Percentiles rank a stretch among this genome's conserved stretches.
Conservation (phyloP, 2,797 vertebrate species). For the Sphenodon punctatus region DNA sequence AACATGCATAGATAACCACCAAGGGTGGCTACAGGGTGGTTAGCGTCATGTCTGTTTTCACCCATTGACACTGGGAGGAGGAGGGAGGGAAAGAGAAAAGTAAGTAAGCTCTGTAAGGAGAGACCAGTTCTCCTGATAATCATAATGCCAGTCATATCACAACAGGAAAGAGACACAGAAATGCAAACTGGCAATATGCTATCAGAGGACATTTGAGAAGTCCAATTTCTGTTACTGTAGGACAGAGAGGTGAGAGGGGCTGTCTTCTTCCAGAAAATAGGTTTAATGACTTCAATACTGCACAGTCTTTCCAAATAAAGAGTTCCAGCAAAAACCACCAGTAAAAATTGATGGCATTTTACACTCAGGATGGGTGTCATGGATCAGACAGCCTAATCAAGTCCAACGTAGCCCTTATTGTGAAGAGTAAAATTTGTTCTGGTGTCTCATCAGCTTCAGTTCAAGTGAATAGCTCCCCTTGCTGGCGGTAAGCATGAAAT, state of each 20-base stretch:
- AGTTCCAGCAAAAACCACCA: not conserved
- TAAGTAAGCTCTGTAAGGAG: not conserved
- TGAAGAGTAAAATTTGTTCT: not conserved
- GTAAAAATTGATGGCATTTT: not conserved
- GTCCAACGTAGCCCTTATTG: not conserved
- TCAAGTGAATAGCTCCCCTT: constrained; percentile 63
- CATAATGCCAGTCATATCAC: not conserved
- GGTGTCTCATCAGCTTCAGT: not conserved
- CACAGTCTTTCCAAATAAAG: not conserved
- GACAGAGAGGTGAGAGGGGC: not conserved
- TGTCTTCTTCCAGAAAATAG: not conserved
- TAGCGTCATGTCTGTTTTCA: too few relatives aligned
- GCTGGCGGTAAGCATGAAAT: constrained; percentile 58
- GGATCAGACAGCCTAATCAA: too few relatives aligned
- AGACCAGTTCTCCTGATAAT: not conserved
- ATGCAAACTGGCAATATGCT: not conserved
- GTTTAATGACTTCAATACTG: not conserved
- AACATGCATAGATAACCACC: too few relatives aligned
- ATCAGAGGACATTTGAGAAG: not conserved
- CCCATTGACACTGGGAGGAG: too few relatives aligned
- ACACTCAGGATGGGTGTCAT: not conserved
- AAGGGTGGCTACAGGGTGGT: too few relatives aligned
- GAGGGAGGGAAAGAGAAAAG: not conserved
- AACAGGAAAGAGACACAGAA: not conserved
- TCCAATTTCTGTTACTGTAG: not conserved